Base-by-base conservation (phyloP, 2,113 vertebrate species). In the Taxidea taxus region DNA sequence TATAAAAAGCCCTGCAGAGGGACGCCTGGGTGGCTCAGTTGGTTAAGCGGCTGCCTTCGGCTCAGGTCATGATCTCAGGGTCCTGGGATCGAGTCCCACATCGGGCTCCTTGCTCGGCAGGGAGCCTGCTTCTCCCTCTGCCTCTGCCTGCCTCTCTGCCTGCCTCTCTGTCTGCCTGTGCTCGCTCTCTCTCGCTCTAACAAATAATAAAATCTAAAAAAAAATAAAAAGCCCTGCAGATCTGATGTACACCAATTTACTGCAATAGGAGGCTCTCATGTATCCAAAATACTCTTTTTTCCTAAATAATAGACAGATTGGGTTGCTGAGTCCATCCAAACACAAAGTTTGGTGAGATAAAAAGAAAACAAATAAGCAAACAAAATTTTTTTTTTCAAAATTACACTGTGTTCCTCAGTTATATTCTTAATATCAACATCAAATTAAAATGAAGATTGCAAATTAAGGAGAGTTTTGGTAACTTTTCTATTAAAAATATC, bases 221-320 rank as follows among this genome's bases (percentile, higher is more conserved):
- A n/a, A n/a, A n/a, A 6, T 21, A 66, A 58, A 10, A 42, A 81
- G 13, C 11, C 7, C 5, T 70, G 11, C 54, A 74, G 11, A 21
- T 39, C 31, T 47, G 12, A 27, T 9, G 23, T 2, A 72, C 2
- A 31, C 4, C 44, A 39, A 8, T 77, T 80, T 60, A 34, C 31
- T 72, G 3, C 21, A 64, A 7, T 12, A 74, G 4, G 3, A 14
- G 7, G 7, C 2, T 39, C 2, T 9, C 1, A 4, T 18, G 0
- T 58, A 47, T 25, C 16, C 72, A 75, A 23, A 87, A 21, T 34
- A 42, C 3, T 68, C 13, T 21, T 81, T 37, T 27, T 44, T 39
- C 29, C 16, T 77, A 77, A 54, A 51, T 16, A 10, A 34, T 14
- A 0, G 51, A 3, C 42, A 54, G 7, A 42, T 16, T 62, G 25